Conservation (phyloP, 2,113 vertebrate genomes). For the Labeo rohita region DNA sequence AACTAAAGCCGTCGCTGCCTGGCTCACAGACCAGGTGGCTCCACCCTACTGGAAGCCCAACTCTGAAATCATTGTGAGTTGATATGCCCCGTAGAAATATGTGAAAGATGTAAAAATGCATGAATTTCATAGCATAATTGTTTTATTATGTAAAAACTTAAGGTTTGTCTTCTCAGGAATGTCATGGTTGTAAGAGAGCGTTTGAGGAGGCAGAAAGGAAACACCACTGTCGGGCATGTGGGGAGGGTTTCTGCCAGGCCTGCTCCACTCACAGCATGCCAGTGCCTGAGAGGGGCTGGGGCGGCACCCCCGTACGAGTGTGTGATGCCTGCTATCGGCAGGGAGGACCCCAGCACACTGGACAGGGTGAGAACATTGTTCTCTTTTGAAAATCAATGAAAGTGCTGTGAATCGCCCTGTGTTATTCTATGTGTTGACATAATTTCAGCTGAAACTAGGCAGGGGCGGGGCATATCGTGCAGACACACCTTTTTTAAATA, state of each 20-base stretch:
- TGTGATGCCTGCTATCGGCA: slow-evolving; percentile 76
- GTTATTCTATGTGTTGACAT: too few species aligned
- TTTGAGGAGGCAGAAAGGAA: slow-evolving; percentile 79
- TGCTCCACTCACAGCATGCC: slow-evolving; percentile 81
- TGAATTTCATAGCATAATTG: not conserved
- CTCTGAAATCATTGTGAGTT: slow-evolving; percentile 77
- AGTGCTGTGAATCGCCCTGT: too few species aligned
- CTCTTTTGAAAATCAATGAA: not conserved
- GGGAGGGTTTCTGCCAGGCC: slow-evolving; percentile 82
- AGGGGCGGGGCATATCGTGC: too few species aligned
- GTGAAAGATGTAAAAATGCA: not conserved
- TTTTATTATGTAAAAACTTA: not conserved
- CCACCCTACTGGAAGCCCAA: slow-evolving; percentile 83
- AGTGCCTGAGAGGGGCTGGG: slow-evolving; percentile 82
- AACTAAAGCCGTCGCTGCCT: slow-evolving; percentile 77
- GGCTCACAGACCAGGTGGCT: slow-evolving; percentile 83
- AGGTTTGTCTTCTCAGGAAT: slow-evolving; percentile 64
- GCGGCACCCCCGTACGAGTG: slow-evolving; percentile 76
- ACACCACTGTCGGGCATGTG: slow-evolving; percentile 82
- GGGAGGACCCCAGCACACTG: slow-evolving; percentile 63
- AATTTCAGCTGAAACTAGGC: too few species aligned
- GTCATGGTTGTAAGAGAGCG: slow-evolving; percentile 73
- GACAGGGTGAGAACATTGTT: slow-evolving; percentile 63
- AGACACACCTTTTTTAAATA: too few species aligned
- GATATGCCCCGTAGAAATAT: not conserved